Percentiles rank a stretch among this genome's conserved stretches.
Conservation (phyloP, 2,888 invertebrate genomes). For the Hoplodrina ambigua region DNA sequence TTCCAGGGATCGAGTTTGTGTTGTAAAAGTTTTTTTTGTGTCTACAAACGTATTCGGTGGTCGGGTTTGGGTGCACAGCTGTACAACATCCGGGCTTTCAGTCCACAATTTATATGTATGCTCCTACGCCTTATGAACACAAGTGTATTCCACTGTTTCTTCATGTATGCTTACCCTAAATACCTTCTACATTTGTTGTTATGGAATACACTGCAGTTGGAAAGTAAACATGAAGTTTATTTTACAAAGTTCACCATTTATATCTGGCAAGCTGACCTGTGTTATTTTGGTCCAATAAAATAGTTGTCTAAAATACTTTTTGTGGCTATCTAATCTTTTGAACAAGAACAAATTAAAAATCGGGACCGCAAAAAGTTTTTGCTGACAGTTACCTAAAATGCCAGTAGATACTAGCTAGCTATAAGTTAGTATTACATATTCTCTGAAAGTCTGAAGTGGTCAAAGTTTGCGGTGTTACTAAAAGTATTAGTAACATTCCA, state of each 20-base stretch:
- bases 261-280: constrained; percentile 17
- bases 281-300: constrained; percentile 48
- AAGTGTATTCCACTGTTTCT: constrained; percentile 62
- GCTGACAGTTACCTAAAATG: constrained; percentile 8
- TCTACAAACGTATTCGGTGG: constrained; percentile 62
- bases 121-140: constrained; percentile 54
- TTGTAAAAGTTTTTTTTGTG: constrained; percentile 69
- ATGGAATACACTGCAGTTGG: constrained; percentile 35
- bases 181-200: constrained; percentile 39
- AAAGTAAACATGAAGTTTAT: constrained; percentile 33
- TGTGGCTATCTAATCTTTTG: constrained; percentile 33
- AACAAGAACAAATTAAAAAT: constrained; percentile 31
- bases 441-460: constrained; percentile 10
- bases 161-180: constrained; percentile 51
- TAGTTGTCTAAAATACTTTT: constrained; percentile 32
- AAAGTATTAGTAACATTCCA: not conserved
- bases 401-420: not conserved
- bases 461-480: constrained; percentile 14
- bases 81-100: constrained; percentile 79
- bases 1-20: constrained; percentile 42
- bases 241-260: constrained; percentile 33
- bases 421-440: not conserved
- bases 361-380: constrained; percentile 30
- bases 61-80: constrained; percentile 79
- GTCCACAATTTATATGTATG: constrained; percentile 53